A percentile compares a stretch with the other conserved stretches of the same genome.
These are phyloP conservation scores for Megalops atlanticus DNA, from an alignment of 2,113 vertebrate species.

Conservation along the genomic window DNA sequence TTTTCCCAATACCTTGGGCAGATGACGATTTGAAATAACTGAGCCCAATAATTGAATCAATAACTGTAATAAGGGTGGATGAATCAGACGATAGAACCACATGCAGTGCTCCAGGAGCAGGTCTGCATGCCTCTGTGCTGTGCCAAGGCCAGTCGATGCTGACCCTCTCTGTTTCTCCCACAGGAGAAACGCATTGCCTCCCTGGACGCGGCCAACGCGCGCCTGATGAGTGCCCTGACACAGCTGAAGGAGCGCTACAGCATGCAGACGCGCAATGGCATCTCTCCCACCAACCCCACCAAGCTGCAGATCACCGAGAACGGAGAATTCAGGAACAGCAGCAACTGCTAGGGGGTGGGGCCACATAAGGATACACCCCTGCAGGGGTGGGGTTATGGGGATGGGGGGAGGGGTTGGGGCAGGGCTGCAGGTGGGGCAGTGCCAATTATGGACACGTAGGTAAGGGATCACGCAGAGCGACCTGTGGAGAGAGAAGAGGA, in stretches of 20 bases:
- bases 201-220: conserved; percentile 91
- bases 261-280: conserved; percentile 97
- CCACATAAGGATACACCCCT: neutral
- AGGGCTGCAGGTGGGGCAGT: neutral
- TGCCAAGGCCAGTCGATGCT: neutral
- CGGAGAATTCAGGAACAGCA: conserved; percentile 98
- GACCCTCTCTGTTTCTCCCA: conserved; percentile 2
- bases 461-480: neutral
- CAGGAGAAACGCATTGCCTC: conserved; percentile 98
- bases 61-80: conserved; percentile 2
- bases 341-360: conserved; percentile 81
- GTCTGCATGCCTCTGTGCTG: too few species aligned
- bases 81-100: neutral
- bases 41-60: neutral
- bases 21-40: neutral
- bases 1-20: neutral
- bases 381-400: neutral
- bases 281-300: conserved; percentile 98
- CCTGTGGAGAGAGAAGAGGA: neutral
- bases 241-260: conserved; percentile 99
- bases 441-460: neutral
- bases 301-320: conserved; percentile 99
- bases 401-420: neutral
- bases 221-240: conserved; percentile 94
- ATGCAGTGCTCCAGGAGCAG: neutral